Percentiles rank a stretch among this genome's conserved stretches.
These are phyloP conservation scores for Hylyphantes graminicola DNA, from an alignment of 1,140 invertebrate genomes.

Conservation along the genomic window DNA sequence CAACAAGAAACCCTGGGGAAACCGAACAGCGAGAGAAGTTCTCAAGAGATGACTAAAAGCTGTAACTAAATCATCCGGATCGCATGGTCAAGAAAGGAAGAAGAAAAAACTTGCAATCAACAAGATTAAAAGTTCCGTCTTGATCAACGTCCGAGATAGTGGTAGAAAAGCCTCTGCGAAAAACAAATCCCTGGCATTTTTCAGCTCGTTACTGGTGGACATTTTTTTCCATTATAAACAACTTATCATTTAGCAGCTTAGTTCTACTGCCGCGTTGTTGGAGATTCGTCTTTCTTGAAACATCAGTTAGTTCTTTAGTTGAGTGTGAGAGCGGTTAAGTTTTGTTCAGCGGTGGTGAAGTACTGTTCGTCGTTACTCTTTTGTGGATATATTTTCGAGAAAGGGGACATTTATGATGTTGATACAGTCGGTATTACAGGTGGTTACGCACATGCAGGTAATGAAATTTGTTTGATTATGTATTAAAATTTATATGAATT, in stretches of 20 bases:
- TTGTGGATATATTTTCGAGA: background rate
- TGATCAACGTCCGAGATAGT: conserved; percentile 2
- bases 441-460: conserved; percentile 27
- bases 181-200: conserved; percentile 36
- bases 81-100: conserved; percentile 12
- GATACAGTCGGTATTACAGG: background rate
- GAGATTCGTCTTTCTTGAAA: conserved; percentile 4
- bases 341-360: background rate
- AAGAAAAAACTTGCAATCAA: background rate
- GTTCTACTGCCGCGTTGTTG: conserved; percentile 12
- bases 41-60: conserved; percentile 13
- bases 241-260: conserved; percentile 32
- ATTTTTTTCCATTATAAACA: conserved; percentile 22
- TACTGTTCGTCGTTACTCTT: background rate
- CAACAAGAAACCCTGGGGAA: no score
- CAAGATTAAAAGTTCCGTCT: conserved; percentile 1
- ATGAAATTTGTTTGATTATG: background rate
- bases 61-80: conserved; percentile 39
- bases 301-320: background rate
- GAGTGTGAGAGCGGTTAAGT: background rate
- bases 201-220: conserved; percentile 22
- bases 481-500: no score
- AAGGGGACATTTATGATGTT: conserved; percentile 13
- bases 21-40: no score
- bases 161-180: background rate